phyloP scores from a whole-genome alignment of 92 coral and sea anemone genomes.

The Palythoa grandis region DNA sequence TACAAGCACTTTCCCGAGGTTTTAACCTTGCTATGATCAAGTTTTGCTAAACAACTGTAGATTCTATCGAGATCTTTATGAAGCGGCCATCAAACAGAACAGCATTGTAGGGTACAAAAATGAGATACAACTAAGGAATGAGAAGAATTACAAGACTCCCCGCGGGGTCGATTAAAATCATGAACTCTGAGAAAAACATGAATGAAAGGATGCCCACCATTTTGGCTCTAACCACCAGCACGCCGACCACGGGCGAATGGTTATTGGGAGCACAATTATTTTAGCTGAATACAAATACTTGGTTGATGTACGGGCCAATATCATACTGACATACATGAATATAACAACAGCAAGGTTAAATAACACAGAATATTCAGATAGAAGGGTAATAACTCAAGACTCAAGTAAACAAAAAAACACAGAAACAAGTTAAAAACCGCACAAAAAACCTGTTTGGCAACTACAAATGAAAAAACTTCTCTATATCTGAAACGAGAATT shows the following conservation, averaged over 20 bases:
- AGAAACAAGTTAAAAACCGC: constrained; percentile 18
- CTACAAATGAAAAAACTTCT: constrained; percentile 20
- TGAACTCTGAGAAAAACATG: constrained; percentile 10
- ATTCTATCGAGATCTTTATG: background rate
- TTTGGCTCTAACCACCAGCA: constrained; percentile 26
- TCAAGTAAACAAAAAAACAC: background rate
- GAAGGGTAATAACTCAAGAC: background rate
- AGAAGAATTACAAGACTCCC: constrained; percentile 39
- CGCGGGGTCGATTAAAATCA: constrained; percentile 23
- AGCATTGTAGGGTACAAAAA: background rate
- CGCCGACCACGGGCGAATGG: constrained; percentile 16
- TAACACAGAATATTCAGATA: constrained; percentile 3
- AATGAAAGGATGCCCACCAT: constrained; percentile 4
- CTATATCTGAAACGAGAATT: constrained; percentile 9
- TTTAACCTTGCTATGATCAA: background rate
- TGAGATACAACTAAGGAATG: constrained; percentile 25
- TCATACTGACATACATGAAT: constrained; percentile 4
- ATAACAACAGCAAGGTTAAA: background rate
- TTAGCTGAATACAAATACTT: constrained; percentile 13
- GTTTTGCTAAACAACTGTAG: background rate
- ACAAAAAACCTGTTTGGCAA: constrained; percentile 38
- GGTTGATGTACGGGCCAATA: constrained; percentile 1
- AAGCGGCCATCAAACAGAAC: constrained; percentile 9
- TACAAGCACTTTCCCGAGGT: background rate
- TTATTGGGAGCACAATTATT: background rate